Conservation (phyloP, 2,113 vertebrate species). For the Notothenia coriiceps region DNA sequence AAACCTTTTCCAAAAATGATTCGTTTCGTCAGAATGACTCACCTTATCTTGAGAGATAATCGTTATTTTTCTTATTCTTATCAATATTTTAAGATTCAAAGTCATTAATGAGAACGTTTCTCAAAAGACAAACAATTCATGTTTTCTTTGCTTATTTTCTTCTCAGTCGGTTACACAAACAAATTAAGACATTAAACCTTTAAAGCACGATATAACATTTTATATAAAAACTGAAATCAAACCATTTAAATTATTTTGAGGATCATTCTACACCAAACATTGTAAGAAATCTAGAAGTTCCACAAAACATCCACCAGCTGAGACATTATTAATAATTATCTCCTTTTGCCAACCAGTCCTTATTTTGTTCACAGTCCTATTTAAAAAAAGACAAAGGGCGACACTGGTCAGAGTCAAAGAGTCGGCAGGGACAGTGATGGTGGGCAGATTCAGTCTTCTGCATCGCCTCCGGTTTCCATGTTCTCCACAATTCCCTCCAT, state of each 20-base stretch:
- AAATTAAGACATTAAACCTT: not conserved
- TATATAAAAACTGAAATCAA: constrained; percentile 39
- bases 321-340: not conserved
- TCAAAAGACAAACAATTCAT: too few relatives aligned
- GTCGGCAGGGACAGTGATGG: not conserved
- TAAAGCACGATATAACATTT: constrained; percentile 17
- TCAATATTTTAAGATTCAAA: too few relatives aligned
- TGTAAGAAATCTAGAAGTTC: not conserved
- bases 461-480: constrained; percentile 85
- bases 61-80: too few relatives aligned
- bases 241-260: not conserved
- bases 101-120: too few relatives aligned
- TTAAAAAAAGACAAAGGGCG: constrained; percentile 4
- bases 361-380: not conserved
- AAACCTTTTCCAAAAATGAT: too few relatives aligned
- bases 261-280: constrained; percentile 35
- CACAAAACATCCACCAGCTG: not conserved
- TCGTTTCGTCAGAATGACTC: constrained; percentile 11
- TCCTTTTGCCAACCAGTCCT: not conserved
- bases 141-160: too few relatives aligned
- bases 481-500: constrained; percentile 90
- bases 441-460: constrained; percentile 53
- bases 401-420: not conserved
- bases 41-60: too few relatives aligned
- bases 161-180: not conserved